Conservation (phyloP, 2,888 invertebrate genomes). For the Pinctada fucata region DNA sequence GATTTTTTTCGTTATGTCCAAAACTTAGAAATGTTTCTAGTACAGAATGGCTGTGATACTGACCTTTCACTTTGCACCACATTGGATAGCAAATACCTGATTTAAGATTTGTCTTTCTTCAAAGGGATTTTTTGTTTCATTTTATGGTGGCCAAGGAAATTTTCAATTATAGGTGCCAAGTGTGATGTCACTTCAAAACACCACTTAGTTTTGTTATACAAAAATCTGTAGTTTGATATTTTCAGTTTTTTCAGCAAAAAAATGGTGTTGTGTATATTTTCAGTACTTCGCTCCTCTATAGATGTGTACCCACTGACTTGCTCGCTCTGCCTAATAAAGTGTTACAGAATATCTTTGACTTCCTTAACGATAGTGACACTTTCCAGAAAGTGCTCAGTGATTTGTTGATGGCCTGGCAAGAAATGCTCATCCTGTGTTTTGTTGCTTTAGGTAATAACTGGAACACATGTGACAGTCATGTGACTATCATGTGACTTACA, state of each 20-base stretch:
- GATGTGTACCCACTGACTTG: conserved; percentile 87
- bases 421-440: conserved; percentile 88
- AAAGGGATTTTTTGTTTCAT: too few relatives aligned
- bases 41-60: too few relatives aligned
- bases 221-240: too few relatives aligned
- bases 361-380: conserved; percentile 92
- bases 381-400: conserved; percentile 93
- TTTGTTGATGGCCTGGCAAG: conserved; percentile 91
- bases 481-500: conserved; percentile 11
- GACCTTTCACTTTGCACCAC: too few relatives aligned
- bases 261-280: conserved; percentile 52
- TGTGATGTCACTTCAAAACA: too few relatives aligned
- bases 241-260: background rate
- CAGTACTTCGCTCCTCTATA: conserved; percentile 88
- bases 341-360: conserved; percentile 85
- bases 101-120: too few relatives aligned
- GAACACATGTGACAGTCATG: conserved; percentile 2
- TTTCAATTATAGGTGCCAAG: too few relatives aligned
- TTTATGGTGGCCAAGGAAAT: too few relatives aligned
- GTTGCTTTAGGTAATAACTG: conserved; percentile 84
- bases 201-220: too few relatives aligned
- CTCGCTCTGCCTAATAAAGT: conserved; percentile 83
- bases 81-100: too few relatives aligned
- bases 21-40: too few relatives aligned
- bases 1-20: too few relatives aligned